Evolutionary conservation across 2,113 vertebrate genomes (phyloP).

Genomic region (Etheostoma cragini): DNA sequence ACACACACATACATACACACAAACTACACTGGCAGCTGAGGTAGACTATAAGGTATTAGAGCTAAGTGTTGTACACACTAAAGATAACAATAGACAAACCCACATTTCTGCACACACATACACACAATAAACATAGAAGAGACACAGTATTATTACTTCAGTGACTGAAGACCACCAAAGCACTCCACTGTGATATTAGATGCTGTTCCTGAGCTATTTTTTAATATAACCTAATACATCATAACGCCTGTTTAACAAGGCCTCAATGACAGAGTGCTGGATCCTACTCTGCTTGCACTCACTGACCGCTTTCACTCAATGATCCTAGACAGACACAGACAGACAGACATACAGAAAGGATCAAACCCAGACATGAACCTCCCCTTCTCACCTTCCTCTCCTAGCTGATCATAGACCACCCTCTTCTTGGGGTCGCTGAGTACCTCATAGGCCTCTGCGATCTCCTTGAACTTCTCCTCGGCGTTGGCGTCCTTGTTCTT

Average conservation of each 20-base stretch:
- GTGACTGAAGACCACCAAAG: conserved; percentile 39
- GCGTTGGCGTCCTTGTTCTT: conserved; percentile 97
- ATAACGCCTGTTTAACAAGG: conserved; percentile 32
- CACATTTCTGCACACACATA: conserved; percentile 30
- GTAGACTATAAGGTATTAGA: conserved; percentile 38
- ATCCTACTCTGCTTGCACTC: conserved; percentile 10
- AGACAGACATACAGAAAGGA: conserved; percentile 6
- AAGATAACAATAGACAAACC: conserved; percentile 39
- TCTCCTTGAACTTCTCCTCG: conserved; percentile 98
- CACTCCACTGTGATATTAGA: conserved; percentile 39
- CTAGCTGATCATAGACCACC: conserved; percentile 94
- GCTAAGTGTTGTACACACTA: conserved; percentile 39
- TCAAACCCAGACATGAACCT: background rate
- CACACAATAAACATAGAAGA: conserved; percentile 24
- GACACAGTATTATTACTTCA: conserved; percentile 51
- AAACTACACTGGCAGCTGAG: conserved; percentile 38
- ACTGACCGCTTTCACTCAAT: conserved; percentile 18
- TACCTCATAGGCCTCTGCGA: conserved; percentile 98
- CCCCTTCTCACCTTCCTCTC: conserved; percentile 93
- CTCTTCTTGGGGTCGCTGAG: conserved; percentile 98
- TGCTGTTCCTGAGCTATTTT: conserved; percentile 51
- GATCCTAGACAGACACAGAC: conserved; percentile 21
- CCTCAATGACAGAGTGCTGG: background rate
- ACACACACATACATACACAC: conserved; percentile 30
- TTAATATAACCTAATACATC: conserved; percentile 50